Evolutionary conservation across 1,140 invertebrate genomes (phyloP).

Genomic region (Coenobita brevimanus): DNA sequence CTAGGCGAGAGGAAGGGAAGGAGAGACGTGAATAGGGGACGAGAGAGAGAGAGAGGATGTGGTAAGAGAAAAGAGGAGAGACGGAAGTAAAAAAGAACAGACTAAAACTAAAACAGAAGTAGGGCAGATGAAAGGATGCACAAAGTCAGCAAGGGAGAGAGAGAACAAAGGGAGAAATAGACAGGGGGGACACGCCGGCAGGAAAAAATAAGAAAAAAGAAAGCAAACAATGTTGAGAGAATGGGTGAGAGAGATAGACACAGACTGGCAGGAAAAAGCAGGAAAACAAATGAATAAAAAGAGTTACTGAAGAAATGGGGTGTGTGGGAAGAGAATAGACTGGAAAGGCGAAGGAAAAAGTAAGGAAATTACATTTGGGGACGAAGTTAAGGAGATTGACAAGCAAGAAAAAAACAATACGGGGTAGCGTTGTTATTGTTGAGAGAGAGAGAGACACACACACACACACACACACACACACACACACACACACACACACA

Average conservation of each 20-base stretch:
- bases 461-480: background rate
- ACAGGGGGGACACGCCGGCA: no score
- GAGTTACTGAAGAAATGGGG: background rate
- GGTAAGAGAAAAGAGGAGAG: constrained; percentile 2
- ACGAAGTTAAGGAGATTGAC: no score
- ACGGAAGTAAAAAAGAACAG: no score
- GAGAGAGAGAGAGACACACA: constrained; percentile 3
- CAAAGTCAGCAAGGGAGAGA: no score
- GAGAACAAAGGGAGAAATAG: no score
- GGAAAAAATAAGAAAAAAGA: background rate
- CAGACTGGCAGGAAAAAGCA: no score
- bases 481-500: no score
- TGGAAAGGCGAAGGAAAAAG: no score
- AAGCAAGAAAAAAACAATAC: background rate
- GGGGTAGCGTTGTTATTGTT: background rate
- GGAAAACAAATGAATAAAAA: no score
- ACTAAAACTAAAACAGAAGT: no score
- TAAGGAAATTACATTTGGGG: no score
- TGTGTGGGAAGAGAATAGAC: background rate
- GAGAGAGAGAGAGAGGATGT: background rate
- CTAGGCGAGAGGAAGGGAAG: background rate
- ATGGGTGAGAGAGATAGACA: background rate
- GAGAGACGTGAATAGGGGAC: background rate
- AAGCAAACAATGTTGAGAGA: background rate
- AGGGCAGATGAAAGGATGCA: no score